These are phyloP conservation scores for Centroberyx gerrardi DNA, from an alignment of 2,797 vertebrate genomes.

Conservation along the genomic window DNA sequence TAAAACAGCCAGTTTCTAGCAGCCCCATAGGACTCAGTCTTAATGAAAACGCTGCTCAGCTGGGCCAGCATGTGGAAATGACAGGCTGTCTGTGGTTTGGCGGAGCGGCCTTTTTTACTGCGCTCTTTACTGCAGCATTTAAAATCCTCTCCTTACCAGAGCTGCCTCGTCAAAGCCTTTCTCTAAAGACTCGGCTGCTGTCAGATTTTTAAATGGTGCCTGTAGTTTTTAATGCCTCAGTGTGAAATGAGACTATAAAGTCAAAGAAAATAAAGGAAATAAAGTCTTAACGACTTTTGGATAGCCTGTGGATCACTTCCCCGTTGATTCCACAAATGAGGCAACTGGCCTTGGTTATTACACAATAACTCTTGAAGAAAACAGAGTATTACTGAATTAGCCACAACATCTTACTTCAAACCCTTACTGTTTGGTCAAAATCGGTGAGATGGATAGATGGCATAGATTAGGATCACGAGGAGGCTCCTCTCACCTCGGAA, in stretches of 20 bases:
- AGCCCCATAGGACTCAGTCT: constrained; percentile 1
- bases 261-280: constrained; percentile 51
- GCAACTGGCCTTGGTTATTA: constrained; percentile 15
- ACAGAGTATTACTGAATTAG: constrained; percentile 7
- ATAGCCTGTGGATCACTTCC: constrained; percentile 22
- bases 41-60: constrained; percentile 51
- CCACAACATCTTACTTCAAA: too few species aligned
- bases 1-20: constrained; percentile 16
- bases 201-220: constrained; percentile 21
- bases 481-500: not conserved
- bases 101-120: constrained; percentile 7
- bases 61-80: constrained; percentile 62
- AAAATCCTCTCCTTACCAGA: constrained; percentile 44
- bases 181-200: constrained; percentile 31
- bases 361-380: constrained; percentile 27
- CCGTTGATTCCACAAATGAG: constrained; percentile 33
- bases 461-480: not conserved
- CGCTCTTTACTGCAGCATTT: constrained; percentile 53
- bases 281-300: constrained; percentile 42
- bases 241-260: constrained; percentile 47
- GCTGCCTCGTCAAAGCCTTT: constrained; percentile 43
- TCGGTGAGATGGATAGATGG: not conserved
- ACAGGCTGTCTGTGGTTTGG: constrained; percentile 58
- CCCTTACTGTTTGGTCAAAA: constrained; percentile 1
- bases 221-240: constrained; percentile 35